Evolutionary conservation across 30 jellyfish, hydroid and myxozoan species (phyloP).

Genomic region (Hydractinia symbiolongicarpus): DNA sequence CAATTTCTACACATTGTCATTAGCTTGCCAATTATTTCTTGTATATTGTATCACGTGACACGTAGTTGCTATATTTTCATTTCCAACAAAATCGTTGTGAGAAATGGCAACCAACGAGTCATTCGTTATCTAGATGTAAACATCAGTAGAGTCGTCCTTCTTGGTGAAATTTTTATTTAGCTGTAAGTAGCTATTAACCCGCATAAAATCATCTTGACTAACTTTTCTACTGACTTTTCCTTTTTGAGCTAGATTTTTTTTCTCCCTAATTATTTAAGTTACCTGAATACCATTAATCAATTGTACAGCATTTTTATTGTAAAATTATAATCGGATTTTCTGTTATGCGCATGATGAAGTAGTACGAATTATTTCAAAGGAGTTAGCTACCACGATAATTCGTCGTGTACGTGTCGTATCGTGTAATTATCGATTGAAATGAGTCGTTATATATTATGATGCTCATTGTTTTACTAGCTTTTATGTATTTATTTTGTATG

Average conservation of each 20-base stretch:
- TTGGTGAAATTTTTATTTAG: neutral
- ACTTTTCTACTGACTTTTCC: neutral
- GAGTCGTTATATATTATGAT: no score
- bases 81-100: neutral
- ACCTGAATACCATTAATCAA: neutral
- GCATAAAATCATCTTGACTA: neutral
- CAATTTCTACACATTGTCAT: slow-evolving; percentile 10
- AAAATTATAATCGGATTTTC: slow-evolving; percentile 13
- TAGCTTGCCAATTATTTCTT: neutral
- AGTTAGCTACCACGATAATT: no score
- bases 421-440: no score
- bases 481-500: no score
- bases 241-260: neutral
- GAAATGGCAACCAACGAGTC: neutral
- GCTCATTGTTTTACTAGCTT: no score
- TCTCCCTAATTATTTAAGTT: neutral
- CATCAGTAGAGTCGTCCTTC: neutral
- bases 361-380: no score
- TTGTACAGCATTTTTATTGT: slow-evolving; percentile 16
- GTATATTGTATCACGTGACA: no score
- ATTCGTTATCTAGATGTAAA: neutral
- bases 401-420: no score
- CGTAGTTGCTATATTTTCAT: neutral
- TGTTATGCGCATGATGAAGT: neutral
- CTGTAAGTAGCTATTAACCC: neutral